phyloP scores from a whole-genome alignment of 2,888 invertebrate genomes.

The Amblyjoppa fuscipennis region DNA sequence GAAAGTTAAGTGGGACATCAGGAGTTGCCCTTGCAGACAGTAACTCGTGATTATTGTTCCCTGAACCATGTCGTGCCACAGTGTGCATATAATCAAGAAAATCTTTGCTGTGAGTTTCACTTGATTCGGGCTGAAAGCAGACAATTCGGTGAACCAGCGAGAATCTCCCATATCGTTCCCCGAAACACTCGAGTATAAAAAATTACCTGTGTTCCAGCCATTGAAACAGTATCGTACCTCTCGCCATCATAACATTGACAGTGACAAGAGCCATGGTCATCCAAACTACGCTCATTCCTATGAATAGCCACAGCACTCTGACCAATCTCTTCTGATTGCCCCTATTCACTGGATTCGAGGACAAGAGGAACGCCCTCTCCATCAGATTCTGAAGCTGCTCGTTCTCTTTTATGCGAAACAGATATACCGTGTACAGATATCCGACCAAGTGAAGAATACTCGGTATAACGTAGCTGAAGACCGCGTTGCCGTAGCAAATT shows the following conservation, averaged over 20 bases:
- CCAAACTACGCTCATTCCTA: slow-evolving; percentile 90
- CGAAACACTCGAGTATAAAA: slow-evolving; percentile 19
- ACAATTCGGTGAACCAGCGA: not conserved
- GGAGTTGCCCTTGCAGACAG: slow-evolving; percentile 92
- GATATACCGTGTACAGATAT: slow-evolving; percentile 90
- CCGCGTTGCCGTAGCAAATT: slow-evolving; percentile 90
- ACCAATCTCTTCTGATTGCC: slow-evolving; percentile 90
- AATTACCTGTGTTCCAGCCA: slow-evolving; percentile 88
- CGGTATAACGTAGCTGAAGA: slow-evolving; percentile 91
- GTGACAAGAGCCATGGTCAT: slow-evolving; percentile 89
- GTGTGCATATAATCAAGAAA: slow-evolving; percentile 89
- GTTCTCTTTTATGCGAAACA: slow-evolving; percentile 92
- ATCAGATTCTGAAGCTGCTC: slow-evolving; percentile 94
- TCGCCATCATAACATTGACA: slow-evolving; percentile 89
- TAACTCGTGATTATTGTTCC: slow-evolving; percentile 94
- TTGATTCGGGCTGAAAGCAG: slow-evolving; percentile 85
- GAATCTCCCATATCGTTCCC: not conserved
- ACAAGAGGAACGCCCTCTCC: slow-evolving; percentile 92
- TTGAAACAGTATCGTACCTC: slow-evolving; percentile 88
- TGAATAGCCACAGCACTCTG: slow-evolving; percentile 90
- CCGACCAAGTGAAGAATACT: slow-evolving; percentile 90
- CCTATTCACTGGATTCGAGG: slow-evolving; percentile 89
- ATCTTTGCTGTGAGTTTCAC: slow-evolving; percentile 87
- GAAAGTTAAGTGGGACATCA: slow-evolving; percentile 91
- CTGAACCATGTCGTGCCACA: slow-evolving; percentile 93